Evolutionary conservation across 2,888 invertebrate species (phyloP).

Genomic region (Heliconius charithonia): DNA sequence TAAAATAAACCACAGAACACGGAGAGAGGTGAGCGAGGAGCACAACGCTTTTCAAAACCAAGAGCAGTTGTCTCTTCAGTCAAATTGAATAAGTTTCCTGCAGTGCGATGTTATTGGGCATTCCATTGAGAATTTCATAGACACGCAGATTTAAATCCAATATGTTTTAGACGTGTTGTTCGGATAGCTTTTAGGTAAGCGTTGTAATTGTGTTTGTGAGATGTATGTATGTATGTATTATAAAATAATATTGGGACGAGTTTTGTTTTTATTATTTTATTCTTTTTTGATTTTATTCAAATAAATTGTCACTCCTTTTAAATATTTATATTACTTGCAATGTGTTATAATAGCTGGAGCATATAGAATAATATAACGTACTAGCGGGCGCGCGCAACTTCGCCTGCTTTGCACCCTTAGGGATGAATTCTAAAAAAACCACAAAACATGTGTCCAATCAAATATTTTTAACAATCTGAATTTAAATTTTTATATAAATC

Average conservation of each 20-base stretch:
- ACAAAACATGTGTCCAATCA: no score
- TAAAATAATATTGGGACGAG: background rate
- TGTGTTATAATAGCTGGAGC: no score
- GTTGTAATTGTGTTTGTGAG: conserved; percentile 34
- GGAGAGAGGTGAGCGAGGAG: conserved; percentile 64
- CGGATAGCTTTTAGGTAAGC: conserved; percentile 34
- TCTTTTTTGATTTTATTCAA: no score
- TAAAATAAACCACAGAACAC: conserved; percentile 70
- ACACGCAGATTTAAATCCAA: conserved; percentile 56
- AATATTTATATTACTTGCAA: no score
- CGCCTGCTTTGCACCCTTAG: no score
- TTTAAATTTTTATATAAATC: no score
- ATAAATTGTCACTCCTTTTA: no score
- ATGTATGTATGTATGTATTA: conserved; percentile 1
- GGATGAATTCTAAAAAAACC: no score
- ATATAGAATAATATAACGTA: no score
- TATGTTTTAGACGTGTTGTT: conserved; percentile 54
- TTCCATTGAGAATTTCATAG: conserved; percentile 57
- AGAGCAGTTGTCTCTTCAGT: conserved; percentile 76
- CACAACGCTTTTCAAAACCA: conserved; percentile 72
- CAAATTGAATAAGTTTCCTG: conserved; percentile 79
- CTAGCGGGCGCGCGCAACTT: no score
- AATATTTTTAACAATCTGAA: no score
- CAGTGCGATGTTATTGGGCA: conserved; percentile 70
- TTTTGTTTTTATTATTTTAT: background rate